Base-by-base conservation (phyloP, 2,888 invertebrate species). In the Creontiades dilutus region DNA sequence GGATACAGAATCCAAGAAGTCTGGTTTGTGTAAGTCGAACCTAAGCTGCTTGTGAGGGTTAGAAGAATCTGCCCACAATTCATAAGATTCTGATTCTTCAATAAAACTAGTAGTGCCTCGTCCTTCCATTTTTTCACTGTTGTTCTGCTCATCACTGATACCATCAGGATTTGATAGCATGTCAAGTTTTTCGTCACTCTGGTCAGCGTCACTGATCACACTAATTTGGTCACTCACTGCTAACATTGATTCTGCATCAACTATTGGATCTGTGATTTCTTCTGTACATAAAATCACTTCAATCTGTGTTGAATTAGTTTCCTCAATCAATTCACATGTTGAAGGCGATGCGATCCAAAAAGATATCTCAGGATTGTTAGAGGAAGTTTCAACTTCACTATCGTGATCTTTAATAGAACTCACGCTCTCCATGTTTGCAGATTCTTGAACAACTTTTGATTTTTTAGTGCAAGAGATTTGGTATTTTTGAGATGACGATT, bases 281-380 rank as follows among this genome's bases (percentile, higher is more conserved):
- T 68, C 68, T 11, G 23, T 52, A 14, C 23, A 23, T 23, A 27
- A 68, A 3, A 52, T 52, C 7, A 4, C 37, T 37, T 37, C 37
- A 4, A 37, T 37, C 2, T 37, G 37, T 37, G 57, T 68, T 68
- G 68, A n/a, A 68, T 19, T 23, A 68, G 12, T 68, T 68, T 12
- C 68, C 68, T 12, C 68, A 2, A 68, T 23, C 12, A 19, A 12
- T 12, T 27, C 68, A 68, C 68, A 23, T 5, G 14, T 14, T 68
- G 68, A 19, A 23, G 68, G 68, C 12, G 68, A 68, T 27, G 9
- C 68, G 19, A 68, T 68, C 68, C 68, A 68, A 68, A 68, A 68
- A 0, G 68, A 68, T 19, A 68, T 11, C 12, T 68, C 23, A 0
- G 19, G 9, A 68, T 19, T 68, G 11, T 11, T 68, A 19, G 27